Evolutionary conservation across 2,888 invertebrate genomes (phyloP), one percentile per base, ranked within the genome.

Genomic region (Lycocerus yunnanus): DNA sequence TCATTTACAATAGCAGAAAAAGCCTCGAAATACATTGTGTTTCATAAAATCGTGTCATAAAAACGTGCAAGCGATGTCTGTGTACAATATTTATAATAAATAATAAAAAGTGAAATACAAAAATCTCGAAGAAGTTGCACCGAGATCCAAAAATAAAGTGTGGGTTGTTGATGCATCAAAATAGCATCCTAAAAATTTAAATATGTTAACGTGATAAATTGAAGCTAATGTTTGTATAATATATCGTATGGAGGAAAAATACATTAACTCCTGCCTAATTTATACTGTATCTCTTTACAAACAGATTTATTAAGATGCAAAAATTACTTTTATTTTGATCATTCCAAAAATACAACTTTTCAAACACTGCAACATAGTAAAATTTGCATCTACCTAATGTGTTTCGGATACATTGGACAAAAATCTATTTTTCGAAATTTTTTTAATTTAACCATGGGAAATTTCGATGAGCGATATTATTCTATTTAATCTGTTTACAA

Each of bases 151-250:
- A 71, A 74, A 74, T 74, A 74, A 27, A 61, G 65, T 66, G 74
- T 71, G 65, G 68, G 70, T 6, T 61, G 74, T 71, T 68, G 74
- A 74, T 74, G 74, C 70, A 71, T 59, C 63, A 67, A 68, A 61
- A 67, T 65, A 68, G 61, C 58, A 74, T 71, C 68, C 59, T 24
- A 58, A 63, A 70, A 74, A 74, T 74, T 71, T 68, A 61, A 71
- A 71, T 67, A 74, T 71, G 71, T 74, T 71, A 71, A 68, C 74
- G 58, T 70, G 66, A 68, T 74, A 74, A 74, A 74, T 74, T 71
- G 63, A 18, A 16, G 71, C 67, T 70, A 70, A 74, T 71, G 71
- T 68, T 68, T 68, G 68, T 68, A 68, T 74, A 74, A 74, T 71
- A 68, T 71, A 74, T 71, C 20, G 71, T 20, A 16, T 66, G 20